These are phyloP conservation scores for Ganaspis sp. DNA, from an alignment of 1,140 invertebrate genomes.

Conservation along the genomic window DNA sequence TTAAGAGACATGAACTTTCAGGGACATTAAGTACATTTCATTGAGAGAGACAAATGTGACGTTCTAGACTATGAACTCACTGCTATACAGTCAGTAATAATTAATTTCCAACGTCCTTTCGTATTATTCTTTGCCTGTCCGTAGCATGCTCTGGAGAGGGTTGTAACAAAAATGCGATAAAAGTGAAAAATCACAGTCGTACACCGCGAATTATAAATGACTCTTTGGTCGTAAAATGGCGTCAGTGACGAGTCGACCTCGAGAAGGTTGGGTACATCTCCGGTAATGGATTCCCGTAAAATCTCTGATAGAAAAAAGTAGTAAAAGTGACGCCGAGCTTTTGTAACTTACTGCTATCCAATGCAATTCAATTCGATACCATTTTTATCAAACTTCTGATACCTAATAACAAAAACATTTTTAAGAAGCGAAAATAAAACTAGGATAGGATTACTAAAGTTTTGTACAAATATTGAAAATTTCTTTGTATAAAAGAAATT, in stretches of 20 bases:
- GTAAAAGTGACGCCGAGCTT: slow-evolving; percentile 3
- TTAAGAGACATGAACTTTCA: background rate
- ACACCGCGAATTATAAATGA: slow-evolving; percentile 13
- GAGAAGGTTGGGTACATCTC: background rate
- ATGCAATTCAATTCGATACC: slow-evolving; percentile 2
- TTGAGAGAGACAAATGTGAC: slow-evolving; percentile 53
- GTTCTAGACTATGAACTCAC: slow-evolving; percentile 55
- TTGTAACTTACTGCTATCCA: slow-evolving; percentile 2
- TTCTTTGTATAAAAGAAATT: no score
- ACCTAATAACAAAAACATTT: no score
- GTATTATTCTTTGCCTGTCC: slow-evolving; percentile 49
- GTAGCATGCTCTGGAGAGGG: background rate
- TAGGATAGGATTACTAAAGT: no score
- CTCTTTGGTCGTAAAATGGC: slow-evolving; percentile 2
- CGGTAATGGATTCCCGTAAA: slow-evolving; percentile 4
- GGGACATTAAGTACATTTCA: slow-evolving; percentile 45
- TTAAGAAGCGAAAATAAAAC: no score
- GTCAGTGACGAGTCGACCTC: slow-evolving; percentile 9
- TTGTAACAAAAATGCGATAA: slow-evolving; percentile 50
- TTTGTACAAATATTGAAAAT: no score
- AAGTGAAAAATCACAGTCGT: slow-evolving; percentile 47
- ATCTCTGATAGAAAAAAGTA: slow-evolving; percentile 4
- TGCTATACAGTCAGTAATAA: slow-evolving; percentile 41
- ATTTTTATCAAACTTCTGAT: no score
- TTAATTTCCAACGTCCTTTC: slow-evolving; percentile 56